phyloP scores from a whole-genome alignment of 1,140 invertebrate genomes.

The Conus betulinus region DNA sequence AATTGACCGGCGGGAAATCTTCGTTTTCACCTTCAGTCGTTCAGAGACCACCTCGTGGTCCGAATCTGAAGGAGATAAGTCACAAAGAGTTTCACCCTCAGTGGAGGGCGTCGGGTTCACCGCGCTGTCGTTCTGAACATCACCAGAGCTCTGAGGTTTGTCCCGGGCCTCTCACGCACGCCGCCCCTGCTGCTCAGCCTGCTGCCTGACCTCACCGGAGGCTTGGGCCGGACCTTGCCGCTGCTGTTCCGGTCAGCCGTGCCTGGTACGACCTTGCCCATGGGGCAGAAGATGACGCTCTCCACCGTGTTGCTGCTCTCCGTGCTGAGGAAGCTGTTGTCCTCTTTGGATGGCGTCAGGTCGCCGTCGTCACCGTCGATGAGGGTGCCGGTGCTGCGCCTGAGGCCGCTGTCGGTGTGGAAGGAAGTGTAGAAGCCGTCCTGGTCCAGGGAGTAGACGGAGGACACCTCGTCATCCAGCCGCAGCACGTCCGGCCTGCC shows the following conservation, averaged over 20 bases:
- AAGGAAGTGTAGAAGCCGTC: conserved; percentile 98
- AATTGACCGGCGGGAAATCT: conserved; percentile 51
- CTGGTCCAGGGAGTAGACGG: conserved; percentile 95
- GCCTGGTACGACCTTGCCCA: neutral
- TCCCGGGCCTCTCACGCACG: conserved; percentile 12
- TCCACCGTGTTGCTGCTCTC: conserved; percentile 58
- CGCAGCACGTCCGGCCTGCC: conserved; percentile 35
- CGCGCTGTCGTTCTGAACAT: neutral
- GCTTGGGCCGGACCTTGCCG: conserved; percentile 46
- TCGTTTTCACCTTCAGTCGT: conserved; percentile 60
- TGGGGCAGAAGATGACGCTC: conserved; percentile 64
- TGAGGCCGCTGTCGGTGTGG: conserved; percentile 93
- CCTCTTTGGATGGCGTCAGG: conserved; percentile 54
- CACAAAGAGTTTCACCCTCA: conserved; percentile 42
- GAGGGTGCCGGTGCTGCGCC: conserved; percentile 59
- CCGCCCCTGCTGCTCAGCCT: conserved; percentile 49
- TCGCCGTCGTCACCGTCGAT: conserved; percentile 52
- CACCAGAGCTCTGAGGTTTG: neutral
- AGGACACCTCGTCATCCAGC: conserved; percentile 91
- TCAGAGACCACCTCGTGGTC: conserved; percentile 65
- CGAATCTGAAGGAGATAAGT: conserved; percentile 64
- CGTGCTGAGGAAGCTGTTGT: conserved; percentile 55
- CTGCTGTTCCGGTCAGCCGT: neutral
- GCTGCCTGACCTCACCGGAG: conserved; percentile 45
- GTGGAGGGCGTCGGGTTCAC: conserved; percentile 6